phyloP scores from a whole-genome alignment of 2,888 invertebrate species.

The Podabrus alpinus region DNA sequence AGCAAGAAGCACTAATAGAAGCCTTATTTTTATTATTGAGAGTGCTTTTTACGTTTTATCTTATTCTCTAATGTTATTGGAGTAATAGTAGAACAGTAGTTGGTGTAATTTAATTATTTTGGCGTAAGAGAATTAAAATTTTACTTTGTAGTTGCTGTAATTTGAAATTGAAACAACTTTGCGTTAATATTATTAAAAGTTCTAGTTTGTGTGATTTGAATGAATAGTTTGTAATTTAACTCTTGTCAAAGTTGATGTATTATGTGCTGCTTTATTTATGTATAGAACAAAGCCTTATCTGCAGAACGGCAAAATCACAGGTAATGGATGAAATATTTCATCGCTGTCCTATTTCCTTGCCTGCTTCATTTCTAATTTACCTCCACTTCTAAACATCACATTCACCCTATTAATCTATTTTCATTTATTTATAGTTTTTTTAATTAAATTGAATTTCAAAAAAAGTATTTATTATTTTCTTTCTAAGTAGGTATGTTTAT shows the following conservation, averaged over 20 bases:
- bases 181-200: not conserved
- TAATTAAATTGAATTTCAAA: not conserved
- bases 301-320: conserved; percentile 42
- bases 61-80: not conserved
- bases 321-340: conserved; percentile 39
- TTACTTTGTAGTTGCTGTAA: not conserved
- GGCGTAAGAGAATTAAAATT: not conserved
- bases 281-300: conserved; percentile 34
- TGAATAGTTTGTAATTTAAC: not conserved
- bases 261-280: conserved; percentile 18
- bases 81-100: not conserved
- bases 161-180: not conserved
- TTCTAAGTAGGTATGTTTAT: not conserved
- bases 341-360: conserved; percentile 34
- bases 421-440: conserved; percentile 3
- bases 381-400: conserved; percentile 29
- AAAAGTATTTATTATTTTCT: not conserved
- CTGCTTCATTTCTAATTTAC: conserved; percentile 36
- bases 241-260: conserved; percentile 3
- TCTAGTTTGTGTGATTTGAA: not conserved
- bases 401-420: conserved; percentile 18
- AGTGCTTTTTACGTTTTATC: not conserved
- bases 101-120: not conserved
- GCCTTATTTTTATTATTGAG: not conserved
- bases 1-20: not conserved